Evolutionary conservation across 1,140 invertebrate genomes (phyloP), one percentile per base, ranked within the genome.

Genomic region (Wasmannia auropunctata): DNA sequence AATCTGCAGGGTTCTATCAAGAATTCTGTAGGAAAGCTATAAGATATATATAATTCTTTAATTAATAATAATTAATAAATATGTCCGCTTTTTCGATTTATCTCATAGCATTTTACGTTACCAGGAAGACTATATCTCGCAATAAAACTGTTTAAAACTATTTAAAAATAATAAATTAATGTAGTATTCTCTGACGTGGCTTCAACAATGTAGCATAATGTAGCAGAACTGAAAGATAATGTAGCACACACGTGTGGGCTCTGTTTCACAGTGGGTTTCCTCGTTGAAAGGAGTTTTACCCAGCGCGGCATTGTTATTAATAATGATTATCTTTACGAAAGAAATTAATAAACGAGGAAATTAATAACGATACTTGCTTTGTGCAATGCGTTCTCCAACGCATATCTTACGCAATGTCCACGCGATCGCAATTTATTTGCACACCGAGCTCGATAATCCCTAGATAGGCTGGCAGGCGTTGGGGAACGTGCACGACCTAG

Each of bases 141-240:
- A n/a, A 62, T 31, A 56, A 1, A 37, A 37, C 65, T 14, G 10
- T 81, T 81, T 31, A 58, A 67, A 34, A 65, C n/a, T n/a, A n/a
- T n/a, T n/a, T n/a, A n/a, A n/a, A n/a, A n/a, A 80, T 54, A 81
- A 70, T 28, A 49, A 56, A 69, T 81, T 81, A 70, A 81, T 37
- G 25, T 25, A n/a, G 43, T 31, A 81, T 56, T 81, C 37, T 58
- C 67, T 43, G 51, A 74, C 28, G 25, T 46, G 67, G 65, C 79
- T 43, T 58, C 7, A 37, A 63, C 11, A 37, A 72, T 54, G 16
- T 56, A 25, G 67, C 5, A 31, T 65, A 16, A n/a, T n/a, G n/a
- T n/a, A n/a, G n/a, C n/a, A n/a, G n/a, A n/a, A n/a, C n/a, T n/a
- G n/a, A n/a, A n/a, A n/a, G n/a, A n/a, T n/a, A n/a, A n/a, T n/a